Conservation (phyloP, 2,888 invertebrate species). For the Drosophila setosimentum region DNA sequence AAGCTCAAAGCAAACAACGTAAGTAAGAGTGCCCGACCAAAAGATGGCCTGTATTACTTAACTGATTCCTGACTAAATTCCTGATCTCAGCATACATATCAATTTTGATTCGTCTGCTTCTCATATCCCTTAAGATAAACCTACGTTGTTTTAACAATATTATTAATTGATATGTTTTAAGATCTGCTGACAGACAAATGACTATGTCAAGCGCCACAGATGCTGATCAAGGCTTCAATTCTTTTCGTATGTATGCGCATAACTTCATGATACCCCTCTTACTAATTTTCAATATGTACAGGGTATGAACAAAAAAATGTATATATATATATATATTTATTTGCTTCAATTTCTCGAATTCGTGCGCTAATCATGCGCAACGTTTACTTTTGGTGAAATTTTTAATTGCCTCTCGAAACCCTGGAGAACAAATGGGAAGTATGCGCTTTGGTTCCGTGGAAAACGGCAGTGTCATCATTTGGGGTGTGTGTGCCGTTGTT, state of each 20-base stretch:
- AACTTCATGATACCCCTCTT: background rate
- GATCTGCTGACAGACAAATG: background rate
- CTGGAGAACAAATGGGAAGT: conserved; percentile 39
- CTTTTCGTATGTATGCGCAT: background rate
- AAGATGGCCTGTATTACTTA: conserved; percentile 19
- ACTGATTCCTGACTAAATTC: background rate
- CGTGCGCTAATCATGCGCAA: conserved; percentile 76
- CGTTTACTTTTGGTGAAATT: conserved; percentile 70
- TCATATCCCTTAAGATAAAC: background rate
- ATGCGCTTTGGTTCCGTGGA: conserved; percentile 53
- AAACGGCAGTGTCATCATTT: conserved; percentile 67
- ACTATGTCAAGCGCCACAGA: background rate
- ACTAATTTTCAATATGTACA: background rate
- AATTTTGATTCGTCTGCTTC: background rate
- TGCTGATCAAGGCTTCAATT: background rate
- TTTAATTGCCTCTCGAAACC: conserved; percentile 67
- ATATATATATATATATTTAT: conserved; percentile 10
- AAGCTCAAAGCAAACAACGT: background rate
- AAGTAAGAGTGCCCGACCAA: background rate
- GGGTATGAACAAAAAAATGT: conserved; percentile 30
- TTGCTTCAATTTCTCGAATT: conserved; percentile 52
- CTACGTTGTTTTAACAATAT: background rate
- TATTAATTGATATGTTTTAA: background rate
- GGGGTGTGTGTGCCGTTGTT: conserved; percentile 25
- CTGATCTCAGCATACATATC: background rate